Percentiles rank a stretch among this genome's conserved stretches.
Evolutionary conservation across 2,888 invertebrate genomes (phyloP).

Genomic region (Mesorhabditis sp.): DNA sequence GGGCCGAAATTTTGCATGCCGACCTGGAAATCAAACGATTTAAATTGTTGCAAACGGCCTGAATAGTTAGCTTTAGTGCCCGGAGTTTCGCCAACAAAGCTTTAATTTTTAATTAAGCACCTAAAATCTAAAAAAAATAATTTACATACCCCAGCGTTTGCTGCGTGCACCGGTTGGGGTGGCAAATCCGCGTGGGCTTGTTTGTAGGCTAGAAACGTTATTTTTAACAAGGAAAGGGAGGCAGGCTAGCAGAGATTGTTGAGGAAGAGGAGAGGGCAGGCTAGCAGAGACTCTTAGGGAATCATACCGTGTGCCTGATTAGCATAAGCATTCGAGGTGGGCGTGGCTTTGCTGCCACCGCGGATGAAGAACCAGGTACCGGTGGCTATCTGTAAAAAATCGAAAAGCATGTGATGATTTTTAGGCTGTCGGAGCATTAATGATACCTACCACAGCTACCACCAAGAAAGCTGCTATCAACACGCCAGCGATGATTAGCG

Average conservation of each 20-base stretch:
- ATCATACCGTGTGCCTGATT: slow-evolving; percentile 2
- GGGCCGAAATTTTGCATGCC: background rate
- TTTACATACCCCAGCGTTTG: background rate
- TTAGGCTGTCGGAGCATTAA: background rate
- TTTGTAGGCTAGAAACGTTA: background rate
- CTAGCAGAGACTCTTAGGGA: background rate
- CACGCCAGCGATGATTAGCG: background rate
- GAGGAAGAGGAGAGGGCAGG: too few relatives aligned
- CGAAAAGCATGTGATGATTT: background rate
- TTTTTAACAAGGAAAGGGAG: background rate
- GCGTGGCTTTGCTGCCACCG: background rate
- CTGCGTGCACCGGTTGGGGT: background rate
- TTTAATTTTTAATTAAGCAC: background rate
- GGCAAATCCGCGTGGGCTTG: background rate
- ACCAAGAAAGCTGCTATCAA: background rate
- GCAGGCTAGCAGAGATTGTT: too few relatives aligned
- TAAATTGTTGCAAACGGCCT: too few relatives aligned
- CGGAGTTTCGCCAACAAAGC: background rate
- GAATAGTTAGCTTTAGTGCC: too few relatives aligned
- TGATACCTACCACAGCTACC: background rate
- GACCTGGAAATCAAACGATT: background rate
- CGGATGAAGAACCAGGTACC: background rate
- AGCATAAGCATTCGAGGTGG: background rate
- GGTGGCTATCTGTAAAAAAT: background rate
- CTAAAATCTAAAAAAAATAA: too few relatives aligned